Evolutionary conservation across 64 coral and sea anemone species (phyloP).

Genomic region (Cladopsammia gracilis): DNA sequence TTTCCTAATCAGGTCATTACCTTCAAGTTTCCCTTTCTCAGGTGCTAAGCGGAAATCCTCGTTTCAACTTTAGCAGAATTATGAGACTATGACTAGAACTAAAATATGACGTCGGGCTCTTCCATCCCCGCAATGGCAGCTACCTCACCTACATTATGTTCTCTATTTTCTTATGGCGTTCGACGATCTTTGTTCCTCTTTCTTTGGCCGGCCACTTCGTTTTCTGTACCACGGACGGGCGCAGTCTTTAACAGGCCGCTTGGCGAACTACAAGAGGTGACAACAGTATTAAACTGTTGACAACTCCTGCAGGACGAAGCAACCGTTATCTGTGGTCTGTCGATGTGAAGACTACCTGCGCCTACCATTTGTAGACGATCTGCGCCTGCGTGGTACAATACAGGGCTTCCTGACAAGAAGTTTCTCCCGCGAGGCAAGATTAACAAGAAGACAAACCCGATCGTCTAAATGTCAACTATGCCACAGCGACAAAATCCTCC

Average conservation of each 20-base stretch:
- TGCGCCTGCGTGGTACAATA: background rate
- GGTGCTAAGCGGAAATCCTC: background rate
- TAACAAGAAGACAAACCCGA: background rate
- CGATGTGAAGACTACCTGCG: background rate
- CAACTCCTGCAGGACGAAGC: background rate
- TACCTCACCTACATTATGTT: background rate
- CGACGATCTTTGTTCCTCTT: constrained; percentile 13
- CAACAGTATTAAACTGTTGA: too few species aligned
- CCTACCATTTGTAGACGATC: constrained; percentile 1
- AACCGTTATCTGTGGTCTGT: background rate
- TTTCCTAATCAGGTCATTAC: background rate
- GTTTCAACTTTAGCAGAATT: background rate
- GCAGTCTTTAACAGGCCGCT: too few species aligned
- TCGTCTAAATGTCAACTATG: background rate
- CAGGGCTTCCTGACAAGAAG: background rate
- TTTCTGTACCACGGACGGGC: background rate
- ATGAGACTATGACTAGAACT: too few species aligned
- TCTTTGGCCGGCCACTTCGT: background rate
- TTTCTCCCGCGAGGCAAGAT: background rate
- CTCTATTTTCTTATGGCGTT: background rate
- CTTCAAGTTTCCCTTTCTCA: background rate
- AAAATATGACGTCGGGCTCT: background rate
- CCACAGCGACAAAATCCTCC: background rate
- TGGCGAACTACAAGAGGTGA: too few species aligned
- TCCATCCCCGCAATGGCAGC: background rate